A percentile compares a stretch with the other conserved stretches of the same genome.
Evolutionary conservation across 2,113 vertebrate genomes (phyloP).

Genomic region (Nycticryphes semicollaris): DNA sequence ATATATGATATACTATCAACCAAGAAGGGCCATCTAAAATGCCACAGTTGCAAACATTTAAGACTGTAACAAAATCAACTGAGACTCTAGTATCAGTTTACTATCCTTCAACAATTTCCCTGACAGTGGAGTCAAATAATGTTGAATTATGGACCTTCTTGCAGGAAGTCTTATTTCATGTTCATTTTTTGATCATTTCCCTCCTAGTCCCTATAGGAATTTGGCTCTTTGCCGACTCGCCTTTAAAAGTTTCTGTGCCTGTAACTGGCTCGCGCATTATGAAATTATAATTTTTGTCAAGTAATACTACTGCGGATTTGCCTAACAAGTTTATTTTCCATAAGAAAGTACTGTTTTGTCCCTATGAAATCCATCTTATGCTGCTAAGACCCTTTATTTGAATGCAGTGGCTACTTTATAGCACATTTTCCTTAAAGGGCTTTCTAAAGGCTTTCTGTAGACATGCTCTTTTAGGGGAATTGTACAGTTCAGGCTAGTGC

Average conservation of each 20-base stretch:
- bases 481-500: background rate
- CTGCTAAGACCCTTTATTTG: conserved; percentile 58
- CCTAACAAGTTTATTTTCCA: conserved; percentile 55
- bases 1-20: conserved; percentile 57
- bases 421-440: background rate
- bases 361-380: conserved; percentile 54
- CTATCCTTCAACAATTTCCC: conserved; percentile 76
- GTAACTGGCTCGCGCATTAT: conserved; percentile 31
- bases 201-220: conserved; percentile 71
- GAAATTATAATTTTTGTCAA: conserved; percentile 69
- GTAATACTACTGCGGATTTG: conserved; percentile 16
- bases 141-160: conserved; percentile 78
- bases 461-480: background rate
- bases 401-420: conserved; percentile 2
- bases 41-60: conserved; percentile 75
- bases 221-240: conserved; percentile 52
- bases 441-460: background rate
- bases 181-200: conserved; percentile 78
- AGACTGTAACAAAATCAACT: conserved; percentile 76
- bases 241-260: conserved; percentile 64
- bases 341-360: conserved; percentile 36
- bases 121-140: conserved; percentile 81
- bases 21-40: conserved; percentile 58
- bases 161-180: conserved; percentile 78
- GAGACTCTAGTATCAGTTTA: conserved; percentile 72